phyloP scores from a whole-genome alignment of 1,140 invertebrate species.

The Diploscapter pachys region DNA sequence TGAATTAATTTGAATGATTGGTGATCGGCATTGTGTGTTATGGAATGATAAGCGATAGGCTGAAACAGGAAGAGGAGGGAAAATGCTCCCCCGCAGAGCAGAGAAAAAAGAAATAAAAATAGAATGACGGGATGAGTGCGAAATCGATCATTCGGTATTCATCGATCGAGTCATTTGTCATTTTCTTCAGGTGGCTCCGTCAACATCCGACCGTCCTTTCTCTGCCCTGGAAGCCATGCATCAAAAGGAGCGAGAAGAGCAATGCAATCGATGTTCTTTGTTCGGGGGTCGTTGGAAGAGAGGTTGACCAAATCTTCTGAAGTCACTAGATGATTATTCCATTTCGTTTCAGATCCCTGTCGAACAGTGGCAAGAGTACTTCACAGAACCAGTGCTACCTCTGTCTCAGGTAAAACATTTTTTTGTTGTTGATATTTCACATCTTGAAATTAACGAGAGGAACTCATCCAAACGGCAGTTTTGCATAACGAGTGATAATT shows the following conservation, averaged over 20 bases:
- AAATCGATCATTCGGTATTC: not conserved
- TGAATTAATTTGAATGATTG: too few relatives aligned
- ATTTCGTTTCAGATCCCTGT: slow-evolving; percentile 34
- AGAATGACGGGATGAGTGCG: not conserved
- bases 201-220: slow-evolving; percentile 80
- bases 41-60: not conserved
- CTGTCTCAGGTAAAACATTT: too few relatives aligned
- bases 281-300: slow-evolving; percentile 77
- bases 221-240: slow-evolving; percentile 82
- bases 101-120: not conserved
- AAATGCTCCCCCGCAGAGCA: not conserved
- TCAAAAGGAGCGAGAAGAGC: slow-evolving; percentile 85
- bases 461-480: too few relatives aligned
- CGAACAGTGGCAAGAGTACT: slow-evolving; percentile 51
- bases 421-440: too few relatives aligned
- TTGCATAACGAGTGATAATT: too few relatives aligned
- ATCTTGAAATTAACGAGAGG: too few relatives aligned
- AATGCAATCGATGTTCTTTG: slow-evolving; percentile 96
- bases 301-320: slow-evolving; percentile 22
- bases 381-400: slow-evolving; percentile 44
- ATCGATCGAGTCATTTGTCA: not conserved
- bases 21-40: too few relatives aligned
- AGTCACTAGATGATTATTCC: slow-evolving; percentile 10
- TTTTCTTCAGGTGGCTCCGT: slow-evolving; percentile 75
- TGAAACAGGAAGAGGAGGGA: not conserved